Evolutionary conservation across 1,140 invertebrate genomes (phyloP).

Genomic region (Tetragonula clypearis): DNA sequence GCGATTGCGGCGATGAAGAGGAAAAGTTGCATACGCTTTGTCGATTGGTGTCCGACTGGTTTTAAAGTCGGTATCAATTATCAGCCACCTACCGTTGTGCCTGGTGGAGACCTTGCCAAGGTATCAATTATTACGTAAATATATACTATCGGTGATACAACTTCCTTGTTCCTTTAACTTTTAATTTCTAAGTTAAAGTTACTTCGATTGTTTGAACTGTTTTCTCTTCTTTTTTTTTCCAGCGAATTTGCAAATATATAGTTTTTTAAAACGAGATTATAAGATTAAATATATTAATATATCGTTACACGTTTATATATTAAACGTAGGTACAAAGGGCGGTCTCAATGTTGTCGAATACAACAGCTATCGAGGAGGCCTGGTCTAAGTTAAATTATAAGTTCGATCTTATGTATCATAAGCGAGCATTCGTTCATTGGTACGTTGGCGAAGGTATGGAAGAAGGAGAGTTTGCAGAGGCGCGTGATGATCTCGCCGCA

Average conservation of each 20-base stretch:
- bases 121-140: constrained; percentile 36
- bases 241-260: neutral
- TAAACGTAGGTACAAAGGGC: constrained; percentile 81
- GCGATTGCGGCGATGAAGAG: constrained; percentile 78
- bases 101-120: constrained; percentile 75
- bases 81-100: constrained; percentile 88
- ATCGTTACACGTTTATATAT: no score
- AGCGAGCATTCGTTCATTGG: constrained; percentile 90
- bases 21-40: constrained; percentile 79
- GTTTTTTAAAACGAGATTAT: neutral
- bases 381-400: constrained; percentile 88
- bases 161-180: no score
- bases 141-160: neutral
- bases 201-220: neutral
- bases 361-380: constrained; percentile 88
- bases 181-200: no score
- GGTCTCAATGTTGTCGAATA: constrained; percentile 80
- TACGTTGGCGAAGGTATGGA: constrained; percentile 92
- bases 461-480: constrained; percentile 85
- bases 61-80: constrained; percentile 89
- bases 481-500: constrained; percentile 83
- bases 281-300: neutral
- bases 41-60: constrained; percentile 88
- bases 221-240: neutral
- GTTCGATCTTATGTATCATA: constrained; percentile 89